Evolutionary conservation across 53 echinoderm and acorn worm genomes (phyloP), one percentile per base, ranked within the genome.

Genomic region (Crossaster papposus): DNA sequence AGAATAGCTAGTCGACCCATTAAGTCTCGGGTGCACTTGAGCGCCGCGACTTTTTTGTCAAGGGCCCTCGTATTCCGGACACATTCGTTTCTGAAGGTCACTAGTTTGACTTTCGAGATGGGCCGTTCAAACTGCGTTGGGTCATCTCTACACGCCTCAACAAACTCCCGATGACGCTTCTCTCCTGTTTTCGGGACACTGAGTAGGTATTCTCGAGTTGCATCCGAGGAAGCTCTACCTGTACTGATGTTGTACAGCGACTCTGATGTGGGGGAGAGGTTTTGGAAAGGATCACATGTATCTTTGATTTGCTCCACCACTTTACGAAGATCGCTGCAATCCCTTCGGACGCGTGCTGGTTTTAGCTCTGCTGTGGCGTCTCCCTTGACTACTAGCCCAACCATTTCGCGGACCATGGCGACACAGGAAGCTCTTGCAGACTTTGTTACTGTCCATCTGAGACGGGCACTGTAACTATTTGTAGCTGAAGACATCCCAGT

Each of bases 371-470:
- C 28, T n/a, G 38, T 15, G 17, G 10, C n/a, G 28, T 90, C 77
- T 62, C 26, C 64, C 2, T 2, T 23, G 26, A 14, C 7, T 2
- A 7, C 18, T 29, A 90, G 12, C 1, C 90, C 90, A 20, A 13
- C 81, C 54, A 71, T 30, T 18, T 53, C 54, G 15, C 26, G 76
- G 52, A 37, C 76, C 8, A 50, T 18, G 26, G 35, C 28, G 17
- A 83, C 83, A 63, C 83, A 4, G 72, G 90, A 32, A 14, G 83
- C 75, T 4, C 83, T 77, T 14, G 22, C 72, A 37, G 62, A 18
- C 30, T 54, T 55, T 64, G 90, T 90, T 24, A 90, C 28, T 10
- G 9, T 83, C 91, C 91, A 91, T 30, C 91, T 44, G 20, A 76
- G 17, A 13, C 75, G 35, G 15, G 90, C 58, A 34, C 63, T n/a